A percentile compares a stretch with the other conserved stretches of the same genome.
phyloP scores from a whole-genome alignment of 2,797 vertebrate species.

The Spatula clypeata region DNA sequence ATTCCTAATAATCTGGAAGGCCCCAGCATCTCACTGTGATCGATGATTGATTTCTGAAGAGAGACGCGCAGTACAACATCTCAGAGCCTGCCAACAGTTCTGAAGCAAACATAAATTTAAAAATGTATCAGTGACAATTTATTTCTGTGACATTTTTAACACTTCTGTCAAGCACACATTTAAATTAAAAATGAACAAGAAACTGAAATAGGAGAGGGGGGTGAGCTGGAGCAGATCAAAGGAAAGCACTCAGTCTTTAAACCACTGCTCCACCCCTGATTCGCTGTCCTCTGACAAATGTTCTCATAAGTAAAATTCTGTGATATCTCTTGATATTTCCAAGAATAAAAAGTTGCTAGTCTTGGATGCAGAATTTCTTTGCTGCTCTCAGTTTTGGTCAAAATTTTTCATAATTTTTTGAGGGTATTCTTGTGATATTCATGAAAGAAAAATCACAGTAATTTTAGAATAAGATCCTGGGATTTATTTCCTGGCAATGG shows the following conservation, averaged over 20 bases:
- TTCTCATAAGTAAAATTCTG: neutral
- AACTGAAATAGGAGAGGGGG: neutral
- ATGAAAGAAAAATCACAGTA: neutral
- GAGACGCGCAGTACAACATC: accelerated
- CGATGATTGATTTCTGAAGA: neutral
- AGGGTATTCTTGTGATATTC: neutral
- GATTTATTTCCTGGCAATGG: constrained; percentile 4
- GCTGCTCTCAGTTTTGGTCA: neutral
- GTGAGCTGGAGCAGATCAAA: neutral
- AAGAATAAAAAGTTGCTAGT: neutral
- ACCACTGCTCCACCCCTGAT: neutral
- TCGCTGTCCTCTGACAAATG: neutral
- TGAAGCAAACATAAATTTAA: constrained; percentile 28
- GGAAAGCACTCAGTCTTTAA: neutral
- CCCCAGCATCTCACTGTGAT: neutral
- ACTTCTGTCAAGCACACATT: constrained; percentile 21
- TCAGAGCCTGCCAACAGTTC: neutral
- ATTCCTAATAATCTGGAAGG: neutral
- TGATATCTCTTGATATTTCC: neutral
- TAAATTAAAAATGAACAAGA: constrained; percentile 49
- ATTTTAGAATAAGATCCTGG: neutral
- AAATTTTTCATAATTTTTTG: neutral
- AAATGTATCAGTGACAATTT: neutral
- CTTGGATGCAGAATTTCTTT: neutral
- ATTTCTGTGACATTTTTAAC: constrained; percentile 39